Percentiles rank a stretch among this genome's conserved stretches.
Conservation (phyloP, 2,888 invertebrate species). For the Dicycla oo region DNA sequence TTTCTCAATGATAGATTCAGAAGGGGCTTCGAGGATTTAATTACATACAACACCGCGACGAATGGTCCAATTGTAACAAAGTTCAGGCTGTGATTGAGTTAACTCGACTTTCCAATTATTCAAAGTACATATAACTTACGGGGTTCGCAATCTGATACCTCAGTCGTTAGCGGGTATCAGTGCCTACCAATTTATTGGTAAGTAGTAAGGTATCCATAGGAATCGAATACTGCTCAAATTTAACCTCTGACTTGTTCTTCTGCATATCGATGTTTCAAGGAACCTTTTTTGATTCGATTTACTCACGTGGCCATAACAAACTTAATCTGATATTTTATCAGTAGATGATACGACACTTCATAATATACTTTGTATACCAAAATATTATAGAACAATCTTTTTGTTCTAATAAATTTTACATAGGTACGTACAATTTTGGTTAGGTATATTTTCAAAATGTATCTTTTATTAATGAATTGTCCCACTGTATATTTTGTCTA, state of each 20-base stretch:
- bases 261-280: background rate
- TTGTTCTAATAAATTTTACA: background rate
- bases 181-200: slow-evolving; percentile 13
- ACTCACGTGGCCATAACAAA: background rate
- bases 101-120: slow-evolving; percentile 60
- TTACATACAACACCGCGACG: slow-evolving; percentile 60
- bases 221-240: no score
- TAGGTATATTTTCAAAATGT: background rate
- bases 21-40: slow-evolving; percentile 60
- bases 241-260: background rate
- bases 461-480: background rate
- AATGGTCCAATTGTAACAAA: slow-evolving; percentile 63
- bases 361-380: background rate
- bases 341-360: background rate
- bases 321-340: background rate
- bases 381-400: background rate
- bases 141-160: slow-evolving; percentile 44
- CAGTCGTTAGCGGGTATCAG: slow-evolving; percentile 24
- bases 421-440: background rate
- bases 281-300: background rate
- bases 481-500: no score
- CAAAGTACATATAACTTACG: slow-evolving; percentile 53
- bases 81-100: slow-evolving; percentile 64
- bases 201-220: background rate
- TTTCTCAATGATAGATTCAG: slow-evolving; percentile 61